Conservation (phyloP, 1,140 invertebrate species). For the Heliconius himera region DNA sequence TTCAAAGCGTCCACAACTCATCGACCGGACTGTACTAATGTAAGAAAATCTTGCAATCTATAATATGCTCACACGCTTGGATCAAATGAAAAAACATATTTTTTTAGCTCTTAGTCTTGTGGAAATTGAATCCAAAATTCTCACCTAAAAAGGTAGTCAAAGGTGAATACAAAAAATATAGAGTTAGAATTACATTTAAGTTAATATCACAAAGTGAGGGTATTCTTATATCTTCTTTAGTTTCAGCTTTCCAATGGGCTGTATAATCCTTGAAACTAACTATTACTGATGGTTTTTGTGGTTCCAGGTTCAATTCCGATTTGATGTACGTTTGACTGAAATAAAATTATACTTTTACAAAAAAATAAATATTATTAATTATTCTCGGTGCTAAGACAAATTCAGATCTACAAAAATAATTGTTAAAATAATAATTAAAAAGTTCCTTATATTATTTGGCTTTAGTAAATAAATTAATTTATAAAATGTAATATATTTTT, state of each 20-base stretch:
- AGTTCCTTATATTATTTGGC: no score
- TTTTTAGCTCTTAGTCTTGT: no score
- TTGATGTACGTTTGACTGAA: slow-evolving; percentile 69
- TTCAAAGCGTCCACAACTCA: no score
- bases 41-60: no score
- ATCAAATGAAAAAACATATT: no score
- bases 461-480: no score
- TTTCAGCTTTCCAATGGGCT: slow-evolving; percentile 59
- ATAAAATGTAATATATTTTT: no score
- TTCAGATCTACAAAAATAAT: no score
- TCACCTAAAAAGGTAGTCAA: not conserved
- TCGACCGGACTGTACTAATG: no score
- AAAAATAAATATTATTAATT: not conserved
- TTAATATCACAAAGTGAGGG: slow-evolving; percentile 63
- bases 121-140: not conserved
- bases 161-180: not conserved
- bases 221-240: slow-evolving; percentile 36
- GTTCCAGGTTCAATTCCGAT: slow-evolving; percentile 64
- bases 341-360: slow-evolving; percentile 15
- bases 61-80: no score
- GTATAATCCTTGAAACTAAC: slow-evolving; percentile 62
- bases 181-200: slow-evolving; percentile 44
- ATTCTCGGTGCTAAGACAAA: no score
- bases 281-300: slow-evolving; percentile 50
- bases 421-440: no score